These are phyloP conservation scores for Drosophila antonietae DNA, from an alignment of 2,888 invertebrate species.

Conservation along the genomic window DNA sequence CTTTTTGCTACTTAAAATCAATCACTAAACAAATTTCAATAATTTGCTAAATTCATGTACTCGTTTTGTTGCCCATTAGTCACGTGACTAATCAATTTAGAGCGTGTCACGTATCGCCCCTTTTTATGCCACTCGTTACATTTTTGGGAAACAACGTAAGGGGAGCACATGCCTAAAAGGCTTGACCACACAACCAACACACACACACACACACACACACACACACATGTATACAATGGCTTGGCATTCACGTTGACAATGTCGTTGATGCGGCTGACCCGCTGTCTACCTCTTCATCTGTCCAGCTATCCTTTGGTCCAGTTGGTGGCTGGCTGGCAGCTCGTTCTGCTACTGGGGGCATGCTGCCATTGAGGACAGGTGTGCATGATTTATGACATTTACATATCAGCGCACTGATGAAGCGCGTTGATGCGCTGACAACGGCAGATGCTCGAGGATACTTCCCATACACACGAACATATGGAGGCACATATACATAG, in stretches of 20 bases:
- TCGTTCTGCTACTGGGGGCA: conserved; percentile 26
- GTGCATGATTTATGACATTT: conserved; percentile 83
- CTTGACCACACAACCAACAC: conserved; percentile 53
- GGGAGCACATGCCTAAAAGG: conserved; percentile 28
- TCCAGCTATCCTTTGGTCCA: background rate
- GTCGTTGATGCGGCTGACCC: conserved; percentile 42
- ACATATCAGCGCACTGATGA: conserved; percentile 80
- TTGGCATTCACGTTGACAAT: conserved; percentile 41
- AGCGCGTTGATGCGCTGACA: conserved; percentile 78
- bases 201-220: conserved; percentile 7
- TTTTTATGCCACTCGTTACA: background rate
- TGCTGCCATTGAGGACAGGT: conserved; percentile 75
- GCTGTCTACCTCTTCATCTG: conserved; percentile 3
- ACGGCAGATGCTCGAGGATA: conserved; percentile 58
- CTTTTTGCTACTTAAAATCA: background rate
- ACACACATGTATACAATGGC: conserved; percentile 3
- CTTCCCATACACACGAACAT: conserved; percentile 15
- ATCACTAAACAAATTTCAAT: background rate
- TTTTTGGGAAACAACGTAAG: conserved; percentile 26
- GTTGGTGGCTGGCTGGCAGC: conserved; percentile 15
- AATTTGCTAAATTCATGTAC: conserved; percentile 4
- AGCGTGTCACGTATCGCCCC: conserved; percentile 32
- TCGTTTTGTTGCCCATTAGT: conserved; percentile 30
- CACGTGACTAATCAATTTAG: conserved; percentile 72
- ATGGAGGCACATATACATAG: background rate